Conservation (phyloP, 2,888 invertebrate genomes). For the Aleiodes alternator region DNA sequence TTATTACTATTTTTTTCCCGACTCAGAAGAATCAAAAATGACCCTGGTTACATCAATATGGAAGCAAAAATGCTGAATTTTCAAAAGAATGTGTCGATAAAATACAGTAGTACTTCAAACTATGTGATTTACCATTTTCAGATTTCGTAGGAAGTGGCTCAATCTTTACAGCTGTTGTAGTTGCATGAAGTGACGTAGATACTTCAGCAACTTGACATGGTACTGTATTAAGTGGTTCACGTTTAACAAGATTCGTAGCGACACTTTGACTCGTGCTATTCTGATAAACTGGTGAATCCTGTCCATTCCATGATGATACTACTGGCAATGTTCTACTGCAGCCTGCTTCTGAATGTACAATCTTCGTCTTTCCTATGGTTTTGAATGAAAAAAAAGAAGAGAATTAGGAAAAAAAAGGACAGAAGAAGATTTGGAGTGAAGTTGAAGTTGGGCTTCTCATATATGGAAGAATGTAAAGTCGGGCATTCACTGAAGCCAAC, state of each 20-base stretch:
- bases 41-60: constrained; percentile 24
- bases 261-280: constrained; percentile 67
- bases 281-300: constrained; percentile 59
- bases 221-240: constrained; percentile 79
- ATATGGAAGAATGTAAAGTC: constrained; percentile 39
- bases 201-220: constrained; percentile 81
- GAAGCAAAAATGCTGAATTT: neutral
- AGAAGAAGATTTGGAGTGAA: constrained; percentile 43
- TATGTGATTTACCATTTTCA: constrained; percentile 75
- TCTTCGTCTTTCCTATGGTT: constrained; percentile 68
- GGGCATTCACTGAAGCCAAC: constrained; percentile 41
- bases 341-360: constrained; percentile 77
- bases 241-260: constrained; percentile 80
- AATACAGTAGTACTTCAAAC: too few relatives aligned
- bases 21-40: constrained; percentile 23
- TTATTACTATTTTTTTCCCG: too few relatives aligned
- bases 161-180: constrained; percentile 79
- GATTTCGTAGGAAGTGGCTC: constrained; percentile 82
- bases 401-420: constrained; percentile 35
- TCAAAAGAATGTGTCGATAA: too few relatives aligned
- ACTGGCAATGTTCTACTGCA: constrained; percentile 85
- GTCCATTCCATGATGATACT: constrained; percentile 78
- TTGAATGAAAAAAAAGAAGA: constrained; percentile 28
- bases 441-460: constrained; percentile 41
- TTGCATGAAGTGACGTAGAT: constrained; percentile 75